Evolutionary conservation across 1,140 invertebrate genomes (phyloP).

Genomic region (Branchinecta lynchi): DNA sequence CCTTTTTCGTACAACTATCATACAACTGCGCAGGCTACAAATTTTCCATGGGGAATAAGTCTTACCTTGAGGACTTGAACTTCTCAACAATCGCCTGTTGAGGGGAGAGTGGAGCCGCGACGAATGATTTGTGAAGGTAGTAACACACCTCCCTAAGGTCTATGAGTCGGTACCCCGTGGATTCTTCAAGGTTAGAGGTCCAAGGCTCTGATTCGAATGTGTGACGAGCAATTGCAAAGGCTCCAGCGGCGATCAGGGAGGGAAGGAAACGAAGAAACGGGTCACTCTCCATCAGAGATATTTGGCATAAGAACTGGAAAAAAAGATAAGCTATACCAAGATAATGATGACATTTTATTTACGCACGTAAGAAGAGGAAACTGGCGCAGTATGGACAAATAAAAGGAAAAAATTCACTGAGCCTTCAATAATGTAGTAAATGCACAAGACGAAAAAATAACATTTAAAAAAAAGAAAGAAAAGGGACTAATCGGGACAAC

Average conservation of each 20-base stretch:
- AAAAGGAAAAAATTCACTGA: no score
- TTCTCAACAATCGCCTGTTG: conserved; percentile 73
- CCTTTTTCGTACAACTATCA: no score
- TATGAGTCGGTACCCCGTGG: conserved; percentile 48
- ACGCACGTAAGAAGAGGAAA: no score
- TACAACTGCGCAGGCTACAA: no score
- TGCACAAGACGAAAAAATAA: no score
- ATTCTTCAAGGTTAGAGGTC: conserved; percentile 43
- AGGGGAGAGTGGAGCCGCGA: conserved; percentile 41
- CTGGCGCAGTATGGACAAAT: no score
- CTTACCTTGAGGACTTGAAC: conserved; percentile 56
- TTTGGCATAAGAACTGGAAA: conserved; percentile 64
- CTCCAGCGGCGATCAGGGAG: conserved; percentile 64
- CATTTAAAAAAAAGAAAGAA: no score
- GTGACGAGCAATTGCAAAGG: conserved; percentile 62
- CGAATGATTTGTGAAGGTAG: conserved; percentile 50
- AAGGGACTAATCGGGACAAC: no score
- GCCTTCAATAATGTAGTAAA: no score
- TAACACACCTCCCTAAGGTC: conserved; percentile 51
- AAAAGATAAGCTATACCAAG: conserved; percentile 22
- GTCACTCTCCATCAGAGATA: conserved; percentile 69
- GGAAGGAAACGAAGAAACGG: conserved; percentile 64
- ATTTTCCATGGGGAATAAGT: no score
- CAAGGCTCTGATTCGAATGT: conserved; percentile 46
- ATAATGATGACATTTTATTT: no score